A percentile compares a stretch with the other conserved stretches of the same genome.
Evolutionary conservation across 53 echinoderm and acorn worm genomes (phyloP).

Genomic region (Temnopleurus reevesii): DNA sequence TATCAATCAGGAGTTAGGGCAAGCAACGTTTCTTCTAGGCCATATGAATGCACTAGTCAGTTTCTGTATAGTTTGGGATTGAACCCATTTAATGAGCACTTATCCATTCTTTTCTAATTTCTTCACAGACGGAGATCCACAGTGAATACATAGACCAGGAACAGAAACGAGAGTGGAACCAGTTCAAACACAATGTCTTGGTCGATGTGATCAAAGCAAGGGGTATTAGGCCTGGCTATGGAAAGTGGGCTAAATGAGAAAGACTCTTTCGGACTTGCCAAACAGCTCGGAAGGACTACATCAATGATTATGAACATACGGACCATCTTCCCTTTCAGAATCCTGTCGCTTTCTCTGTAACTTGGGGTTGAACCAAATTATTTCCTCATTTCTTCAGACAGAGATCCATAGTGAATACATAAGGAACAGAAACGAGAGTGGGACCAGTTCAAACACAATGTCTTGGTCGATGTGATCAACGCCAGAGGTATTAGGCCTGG

Average conservation of each 20-base stretch:
- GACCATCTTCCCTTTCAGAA: no score
- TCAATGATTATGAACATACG: no score
- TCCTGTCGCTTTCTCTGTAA: no score
- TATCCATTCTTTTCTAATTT: not conserved
- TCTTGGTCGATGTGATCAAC: slow-evolving; percentile 85
- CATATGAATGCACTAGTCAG: not conserved
- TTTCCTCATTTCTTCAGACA: slow-evolving; percentile 61
- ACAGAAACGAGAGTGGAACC: slow-evolving; percentile 95
- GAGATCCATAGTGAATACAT: slow-evolving; percentile 81
- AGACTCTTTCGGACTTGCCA: not conserved
- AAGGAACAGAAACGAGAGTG: slow-evolving; percentile 51
- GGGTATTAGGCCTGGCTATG: slow-evolving; percentile 93
- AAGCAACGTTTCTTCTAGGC: no score
- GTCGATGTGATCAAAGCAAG: slow-evolving; percentile 82
- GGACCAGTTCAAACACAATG: slow-evolving; percentile 96
- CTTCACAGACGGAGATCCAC: slow-evolving; percentile 82
- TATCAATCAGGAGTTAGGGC: no score
- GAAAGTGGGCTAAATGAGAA: slow-evolving; percentile 91
- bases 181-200: slow-evolving; percentile 91
- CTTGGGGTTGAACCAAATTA: no score
- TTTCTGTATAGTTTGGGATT: not conserved
- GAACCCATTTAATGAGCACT: not conserved
- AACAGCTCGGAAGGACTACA: no score
- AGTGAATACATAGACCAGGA: slow-evolving; percentile 96
- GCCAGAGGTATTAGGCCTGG: slow-evolving; percentile 90